Conservation (phyloP, 2,797 vertebrate genomes). For the Centropyge bicolor region DNA sequence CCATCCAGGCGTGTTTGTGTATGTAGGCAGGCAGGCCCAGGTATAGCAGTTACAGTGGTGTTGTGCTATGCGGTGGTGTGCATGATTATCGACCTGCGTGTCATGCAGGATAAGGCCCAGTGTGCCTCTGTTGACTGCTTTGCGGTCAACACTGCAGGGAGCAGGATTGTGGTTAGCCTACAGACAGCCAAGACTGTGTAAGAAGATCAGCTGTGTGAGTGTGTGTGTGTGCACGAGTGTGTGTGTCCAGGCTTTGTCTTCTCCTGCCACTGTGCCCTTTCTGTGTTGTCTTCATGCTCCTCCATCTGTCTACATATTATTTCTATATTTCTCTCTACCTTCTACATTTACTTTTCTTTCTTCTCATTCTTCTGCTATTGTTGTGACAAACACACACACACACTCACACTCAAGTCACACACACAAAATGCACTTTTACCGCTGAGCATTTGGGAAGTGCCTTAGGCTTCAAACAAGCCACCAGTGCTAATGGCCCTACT, state of each 20-base stretch:
- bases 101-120: slow-evolving; percentile 84
- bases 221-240: slow-evolving; percentile 41
- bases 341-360: not conserved
- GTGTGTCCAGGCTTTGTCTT: slow-evolving; percentile 13
- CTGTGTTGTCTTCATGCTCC: slow-evolving; percentile 39
- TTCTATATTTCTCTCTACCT: slow-evolving; percentile 7
- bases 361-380: not conserved
- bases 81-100: slow-evolving; percentile 86
- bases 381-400: slow-evolving; percentile 5
- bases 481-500: slow-evolving; percentile 46
- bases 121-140: slow-evolving; percentile 88
- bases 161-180: slow-evolving; percentile 84
- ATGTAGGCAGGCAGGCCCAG: slow-evolving; percentile 68
- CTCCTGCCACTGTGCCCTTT: slow-evolving; percentile 30
- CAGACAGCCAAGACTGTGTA: slow-evolving; percentile 83
- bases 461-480: slow-evolving; percentile 49
- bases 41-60: slow-evolving; percentile 78
- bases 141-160: slow-evolving; percentile 88
- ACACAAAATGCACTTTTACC: slow-evolving; percentile 16
- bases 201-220: slow-evolving; percentile 79
- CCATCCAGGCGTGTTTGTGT: slow-evolving; percentile 69
- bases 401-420: slow-evolving; percentile 6
- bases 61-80: slow-evolving; percentile 78
- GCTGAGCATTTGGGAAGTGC: slow-evolving; percentile 46
- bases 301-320: slow-evolving; percentile 5